phyloP scores from a whole-genome alignment of 2,113 vertebrate species.

The Tylochromis polylepis region DNA sequence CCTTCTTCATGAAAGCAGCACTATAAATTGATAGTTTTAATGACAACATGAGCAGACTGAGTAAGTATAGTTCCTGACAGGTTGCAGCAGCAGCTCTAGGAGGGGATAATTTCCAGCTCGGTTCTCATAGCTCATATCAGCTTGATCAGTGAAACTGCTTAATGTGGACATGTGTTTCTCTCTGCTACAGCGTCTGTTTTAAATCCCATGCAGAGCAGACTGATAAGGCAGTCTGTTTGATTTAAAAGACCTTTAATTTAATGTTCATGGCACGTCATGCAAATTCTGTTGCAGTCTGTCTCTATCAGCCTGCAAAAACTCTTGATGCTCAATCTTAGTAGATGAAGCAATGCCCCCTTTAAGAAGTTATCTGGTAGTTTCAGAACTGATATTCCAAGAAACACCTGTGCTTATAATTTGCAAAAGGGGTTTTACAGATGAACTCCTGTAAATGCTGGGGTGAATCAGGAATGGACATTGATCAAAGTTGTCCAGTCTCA shows the following conservation, averaged over 20 bases:
- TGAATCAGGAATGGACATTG: background rate
- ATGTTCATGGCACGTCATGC: conserved; percentile 6
- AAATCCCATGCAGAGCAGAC: conserved; percentile 20
- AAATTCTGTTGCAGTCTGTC: background rate
- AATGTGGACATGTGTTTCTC: conserved; percentile 57
- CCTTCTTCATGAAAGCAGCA: background rate
- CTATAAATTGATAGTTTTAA: conserved; percentile 16
- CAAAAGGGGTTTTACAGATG: background rate
- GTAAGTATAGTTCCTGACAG: conserved; percentile 24
- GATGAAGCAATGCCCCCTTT: background rate
- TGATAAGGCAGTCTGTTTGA: conserved; percentile 15
- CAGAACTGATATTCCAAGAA: background rate
- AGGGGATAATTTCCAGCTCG: background rate
- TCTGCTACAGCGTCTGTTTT: conserved; percentile 39
- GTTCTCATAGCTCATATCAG: conserved; percentile 54
- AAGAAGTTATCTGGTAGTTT: background rate
- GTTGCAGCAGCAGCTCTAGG: background rate
- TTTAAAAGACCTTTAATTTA: conserved; percentile 27
- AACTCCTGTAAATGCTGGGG: background rate
- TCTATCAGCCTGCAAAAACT: background rate
- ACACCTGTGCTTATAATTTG: background rate
- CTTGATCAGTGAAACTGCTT: conserved; percentile 45
- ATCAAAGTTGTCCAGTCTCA: background rate
- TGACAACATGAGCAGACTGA: background rate
- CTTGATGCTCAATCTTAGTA: background rate